Base-by-base conservation (phyloP, 2,888 invertebrate species). In the Aphodius granarius region DNA sequence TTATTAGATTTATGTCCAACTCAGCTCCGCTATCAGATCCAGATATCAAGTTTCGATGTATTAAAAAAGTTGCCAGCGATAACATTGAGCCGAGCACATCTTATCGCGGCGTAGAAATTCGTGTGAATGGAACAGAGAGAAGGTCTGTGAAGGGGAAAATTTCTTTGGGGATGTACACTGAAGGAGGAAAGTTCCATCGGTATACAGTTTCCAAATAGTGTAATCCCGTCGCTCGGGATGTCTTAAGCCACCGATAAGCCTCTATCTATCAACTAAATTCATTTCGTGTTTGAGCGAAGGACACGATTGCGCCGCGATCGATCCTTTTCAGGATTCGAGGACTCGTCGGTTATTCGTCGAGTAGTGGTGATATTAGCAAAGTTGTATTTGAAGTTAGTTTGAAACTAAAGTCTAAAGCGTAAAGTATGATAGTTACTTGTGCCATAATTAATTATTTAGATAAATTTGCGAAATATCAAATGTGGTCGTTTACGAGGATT, bases 251-350 rank as follows among this genome's bases (percentile, higher is more conserved):
- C 19, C 62, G 74, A 74, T 74, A 74, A 74, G 70, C 74, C 70
- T 22, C 66, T 74, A 74, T 74, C 74, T 74, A 74, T 74, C 74
- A 63, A 63, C 70, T 73, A 70, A 74, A 74, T 74, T 74, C 74
- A 74, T 74, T 74, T 74, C 71, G 70, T 74, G 63, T 16, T 68
- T 21, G 70, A 71, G n/a, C 21, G 70, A 16, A 22, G 43, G 18
- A 70, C 63, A 63, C 64, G 73, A 64, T 74, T 74, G 16, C 17
- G 73, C 70, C 63, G 18, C 22, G 74, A 74, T 71, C 74, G 70
- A 74, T 74, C 63, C 70, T 16, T 18, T 16, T 5, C 16, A 23
- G 19, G 16, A 66, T n/a, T 22, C 16, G 64, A 20, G 73, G 21
- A 17, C 20, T 73, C 65, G 63, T 21, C n/a, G 20, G 23, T 21